These are phyloP conservation scores for Coelopa frigida DNA, from an alignment of 1,140 invertebrate genomes.

Conservation along the genomic window DNA sequence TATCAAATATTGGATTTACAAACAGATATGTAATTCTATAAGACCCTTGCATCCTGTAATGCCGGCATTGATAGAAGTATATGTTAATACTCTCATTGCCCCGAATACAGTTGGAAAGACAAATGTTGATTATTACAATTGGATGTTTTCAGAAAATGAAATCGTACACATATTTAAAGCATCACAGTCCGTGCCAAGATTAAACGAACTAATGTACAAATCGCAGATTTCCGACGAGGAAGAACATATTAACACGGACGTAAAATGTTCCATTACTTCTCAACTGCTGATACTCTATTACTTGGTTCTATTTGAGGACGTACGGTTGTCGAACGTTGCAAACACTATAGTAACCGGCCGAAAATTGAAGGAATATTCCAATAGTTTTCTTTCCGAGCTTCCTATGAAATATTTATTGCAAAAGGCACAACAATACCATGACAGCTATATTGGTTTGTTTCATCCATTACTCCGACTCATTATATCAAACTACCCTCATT, in stretches of 20 bases:
- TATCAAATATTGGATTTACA: constrained; percentile 92
- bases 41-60: constrained; percentile 88
- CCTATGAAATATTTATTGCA: constrained; percentile 93
- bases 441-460: constrained; percentile 81
- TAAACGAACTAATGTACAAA: constrained; percentile 51
- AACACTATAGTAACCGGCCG: constrained; percentile 60
- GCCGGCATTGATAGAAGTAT: constrained; percentile 89
- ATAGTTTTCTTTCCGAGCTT: constrained; percentile 80
- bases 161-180: constrained; percentile 78
- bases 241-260: constrained; percentile 27
- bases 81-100: constrained; percentile 86
- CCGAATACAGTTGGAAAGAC: constrained; percentile 52
- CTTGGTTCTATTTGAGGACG: constrained; percentile 87
- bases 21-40: constrained; percentile 80
- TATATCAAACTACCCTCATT: constrained; percentile 89
- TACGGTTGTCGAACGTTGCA: constrained; percentile 71
- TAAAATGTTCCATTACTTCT: constrained; percentile 67
- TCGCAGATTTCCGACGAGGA: no score
- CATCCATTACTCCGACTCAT: constrained; percentile 77
- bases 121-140: constrained; percentile 67
- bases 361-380: constrained; percentile 79
- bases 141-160: constrained; percentile 86
- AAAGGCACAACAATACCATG: constrained; percentile 85
- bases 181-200: constrained; percentile 60
- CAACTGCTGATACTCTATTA: constrained; percentile 90